These are phyloP conservation scores for Lontra canadensis DNA, from an alignment of 2,113 vertebrate genomes.

Conservation along the genomic window DNA sequence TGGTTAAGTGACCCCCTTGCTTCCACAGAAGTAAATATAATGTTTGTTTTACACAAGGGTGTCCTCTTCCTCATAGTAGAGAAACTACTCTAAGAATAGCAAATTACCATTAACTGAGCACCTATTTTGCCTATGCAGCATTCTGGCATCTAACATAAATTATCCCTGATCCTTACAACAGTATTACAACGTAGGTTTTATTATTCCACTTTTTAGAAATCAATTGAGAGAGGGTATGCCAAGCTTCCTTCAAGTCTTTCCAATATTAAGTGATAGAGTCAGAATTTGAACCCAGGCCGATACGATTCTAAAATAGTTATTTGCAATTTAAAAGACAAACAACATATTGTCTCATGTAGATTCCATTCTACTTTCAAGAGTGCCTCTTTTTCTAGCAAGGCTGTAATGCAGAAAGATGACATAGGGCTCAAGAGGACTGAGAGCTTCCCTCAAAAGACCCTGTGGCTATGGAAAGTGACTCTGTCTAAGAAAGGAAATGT, in stretches of 20 bases:
- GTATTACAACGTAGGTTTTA: background rate
- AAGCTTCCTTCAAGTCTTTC: background rate
- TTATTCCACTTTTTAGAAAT: background rate
- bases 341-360: background rate
- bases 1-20: background rate
- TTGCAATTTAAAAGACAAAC: background rate
- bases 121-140: background rate
- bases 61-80: background rate
- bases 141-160: background rate
- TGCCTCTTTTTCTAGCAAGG: background rate
- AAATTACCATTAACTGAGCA: background rate
- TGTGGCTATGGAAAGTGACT: background rate
- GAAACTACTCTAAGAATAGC: background rate
- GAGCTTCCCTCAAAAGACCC: background rate
- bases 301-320: background rate
- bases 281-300: background rate
- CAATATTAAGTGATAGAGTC: background rate
- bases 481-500: background rate
- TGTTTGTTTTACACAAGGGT: background rate
- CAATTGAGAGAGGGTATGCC: background rate
- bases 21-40: conserved; percentile 2
- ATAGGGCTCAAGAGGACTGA: background rate
- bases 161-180: background rate
- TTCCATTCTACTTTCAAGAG: background rate
- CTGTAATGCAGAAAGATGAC: background rate